Base-by-base conservation (phyloP, 2,797 vertebrate species). In the Centroberyx gerrardi region DNA sequence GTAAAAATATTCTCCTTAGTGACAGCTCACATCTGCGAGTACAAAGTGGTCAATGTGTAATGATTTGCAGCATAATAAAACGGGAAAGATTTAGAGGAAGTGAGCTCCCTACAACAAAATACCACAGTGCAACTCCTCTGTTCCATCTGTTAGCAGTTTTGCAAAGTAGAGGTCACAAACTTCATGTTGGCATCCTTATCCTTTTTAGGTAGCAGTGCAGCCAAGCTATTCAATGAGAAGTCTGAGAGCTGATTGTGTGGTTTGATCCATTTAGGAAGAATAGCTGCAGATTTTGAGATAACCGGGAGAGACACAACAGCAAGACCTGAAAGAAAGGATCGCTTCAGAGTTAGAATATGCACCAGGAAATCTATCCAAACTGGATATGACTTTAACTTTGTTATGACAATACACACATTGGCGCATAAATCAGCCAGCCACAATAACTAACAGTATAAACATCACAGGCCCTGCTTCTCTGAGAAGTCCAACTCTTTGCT, bases 181-280 rank as follows among this genome's bases (percentile, higher is more conserved):
- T 79, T 83, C 72, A 54, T 80, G 75, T 79, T 90, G 83, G 78
- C 83, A 77, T 87, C 69, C 72, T 81, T 91, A 76, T 86, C 92
- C 92, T 93, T 94, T 92, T 93, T 92, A 91, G 93, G 92, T 78
- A 93, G 78, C 74, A 40, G 68, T 68, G 15, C 68, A 59, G 80
- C 88, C 66, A 55, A 78, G 73, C 42, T 72, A 52, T 74, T 90
- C 69, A 75, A 63, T 77, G 68, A 81, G 76, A 72, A 63, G 71
- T 60, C 77, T 59, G 55, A 73, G 68, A 80, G 84, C 70, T 79
- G 84, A 89, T 89, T 80, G 79, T 85, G 82, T 12, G 78, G 68
- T 90, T 93, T 91, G 83, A 90, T 93, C 62, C 75, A 83, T 87
- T 85, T 84, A 76, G 64, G 36, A 71, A 77, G 71, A 88, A 81